These are phyloP conservation scores for Sepioteuthis lessoniana DNA, from an alignment of 2,888 invertebrate genomes.

Conservation along the genomic window DNA sequence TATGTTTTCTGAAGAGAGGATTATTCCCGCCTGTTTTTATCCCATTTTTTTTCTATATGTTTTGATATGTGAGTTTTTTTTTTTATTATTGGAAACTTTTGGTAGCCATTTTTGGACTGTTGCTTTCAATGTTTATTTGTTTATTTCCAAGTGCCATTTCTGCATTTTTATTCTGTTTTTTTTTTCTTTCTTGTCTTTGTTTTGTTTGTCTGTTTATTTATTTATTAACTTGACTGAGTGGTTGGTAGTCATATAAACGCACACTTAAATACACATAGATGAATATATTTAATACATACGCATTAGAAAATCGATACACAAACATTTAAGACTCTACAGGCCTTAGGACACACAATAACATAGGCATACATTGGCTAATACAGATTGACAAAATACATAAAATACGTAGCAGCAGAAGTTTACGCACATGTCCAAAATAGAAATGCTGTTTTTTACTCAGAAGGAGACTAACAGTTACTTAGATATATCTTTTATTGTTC, in stretches of 20 bases:
- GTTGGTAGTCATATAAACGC: background rate
- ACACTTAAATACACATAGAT: background rate
- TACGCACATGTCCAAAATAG: background rate
- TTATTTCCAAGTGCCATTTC: constrained; percentile 25
- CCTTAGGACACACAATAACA: background rate
- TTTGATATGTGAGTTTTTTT: background rate
- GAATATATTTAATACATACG: background rate
- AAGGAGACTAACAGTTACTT: too few species aligned
- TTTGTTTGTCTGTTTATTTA: background rate
- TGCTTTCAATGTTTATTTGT: constrained; percentile 21
- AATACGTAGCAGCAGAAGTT: background rate
- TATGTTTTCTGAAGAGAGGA: background rate
- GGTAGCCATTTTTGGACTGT: constrained; percentile 21
- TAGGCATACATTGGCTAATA: background rate
- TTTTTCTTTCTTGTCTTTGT: background rate
- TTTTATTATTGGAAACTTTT: background rate
- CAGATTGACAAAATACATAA: background rate
- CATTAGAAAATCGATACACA: background rate
- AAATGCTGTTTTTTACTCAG: background rate
- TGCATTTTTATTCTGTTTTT: background rate
- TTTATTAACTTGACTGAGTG: background rate
- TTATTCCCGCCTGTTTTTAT: background rate
- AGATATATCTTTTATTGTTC: too few species aligned
- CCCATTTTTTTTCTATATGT: background rate
- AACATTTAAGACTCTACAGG: background rate